Evolutionary conservation across 2,888 invertebrate genomes (phyloP), one percentile per base, ranked within the genome.

Genomic region (Oligia latruncula): DNA sequence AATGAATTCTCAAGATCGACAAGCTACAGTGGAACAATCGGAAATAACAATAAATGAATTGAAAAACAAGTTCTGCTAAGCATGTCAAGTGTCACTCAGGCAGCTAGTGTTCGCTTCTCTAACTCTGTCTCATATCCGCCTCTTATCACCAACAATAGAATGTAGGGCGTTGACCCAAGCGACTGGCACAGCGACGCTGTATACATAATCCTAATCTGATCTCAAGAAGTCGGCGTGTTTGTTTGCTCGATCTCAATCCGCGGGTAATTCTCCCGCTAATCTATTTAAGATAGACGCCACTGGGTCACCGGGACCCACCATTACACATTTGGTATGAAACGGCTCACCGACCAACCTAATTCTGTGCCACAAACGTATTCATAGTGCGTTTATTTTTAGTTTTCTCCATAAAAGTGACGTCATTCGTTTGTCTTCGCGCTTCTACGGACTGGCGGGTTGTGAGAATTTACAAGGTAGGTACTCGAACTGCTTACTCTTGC

Each of bases 201-300:
- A 67, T 79, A 78, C 76, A 68, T 77, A 82, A 84, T 81, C 86
- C 81, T 78, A 81, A 82, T 88, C 82, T 80, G 78, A 77, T 86
- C 78, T 88, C 78, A 79, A 84, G 81, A 77, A 84, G 79, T 72
- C 78, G 52, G 66, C 67, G 55, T 83, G 81, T 86, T 89, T 89
- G 87, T 89, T 88, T 84, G 71, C 71, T 62, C 72, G 86, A n/a
- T 83, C 88, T 79, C 88, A 88, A 88, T 89, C 71, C 83, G 64
- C 74, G 78, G 79, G 68, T 81, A 75, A 87, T 74, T 78, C 71
- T 68, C 78, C 65, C 78, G 72, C 84, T 82, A 83, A 88, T 88
- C 90, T 89, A 84, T 86, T 86, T 79, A 78, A 81, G 82, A 79
- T 86, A 73, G 77, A 88, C 75, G 78, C 75, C 74, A 81, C 64